A percentile compares a stretch with the other conserved stretches of the same genome.
These are phyloP conservation scores for Silurus aristotelis DNA, from an alignment of 2,797 vertebrate genomes.

Conservation along the genomic window DNA sequence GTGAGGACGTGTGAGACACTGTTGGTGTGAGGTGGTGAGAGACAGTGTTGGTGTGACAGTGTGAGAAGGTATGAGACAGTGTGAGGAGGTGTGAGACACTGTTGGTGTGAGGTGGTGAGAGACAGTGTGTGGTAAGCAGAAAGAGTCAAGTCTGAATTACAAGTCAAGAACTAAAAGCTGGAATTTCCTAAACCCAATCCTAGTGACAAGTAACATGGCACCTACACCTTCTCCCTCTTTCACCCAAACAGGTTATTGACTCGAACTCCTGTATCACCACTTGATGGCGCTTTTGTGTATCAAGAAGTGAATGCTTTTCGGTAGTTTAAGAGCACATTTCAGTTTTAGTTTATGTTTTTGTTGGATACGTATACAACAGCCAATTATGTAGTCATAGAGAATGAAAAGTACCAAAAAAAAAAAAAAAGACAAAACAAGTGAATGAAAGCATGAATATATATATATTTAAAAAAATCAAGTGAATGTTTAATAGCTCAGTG, in stretches of 20 bases:
- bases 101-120: too few species aligned
- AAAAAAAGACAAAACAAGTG: neutral
- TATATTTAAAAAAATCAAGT: neutral
- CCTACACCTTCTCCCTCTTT: too few species aligned
- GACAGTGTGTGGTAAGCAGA: neutral
- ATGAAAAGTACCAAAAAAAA: neutral
- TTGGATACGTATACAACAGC: neutral
- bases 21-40: too few species aligned
- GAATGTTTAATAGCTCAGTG: neutral
- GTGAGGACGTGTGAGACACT: too few species aligned
- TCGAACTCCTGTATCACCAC: neutral
- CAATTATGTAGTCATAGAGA: neutral
- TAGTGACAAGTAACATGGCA: neutral
- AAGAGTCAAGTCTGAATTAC: neutral
- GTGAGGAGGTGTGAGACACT: too few species aligned
- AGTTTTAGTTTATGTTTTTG: neutral
- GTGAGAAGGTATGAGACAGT: too few species aligned
- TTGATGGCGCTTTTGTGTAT: slow-evolving; percentile 16
- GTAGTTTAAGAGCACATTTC: neutral
- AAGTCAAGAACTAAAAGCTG: too few species aligned
- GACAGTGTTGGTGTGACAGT: too few species aligned
- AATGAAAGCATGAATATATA: neutral
- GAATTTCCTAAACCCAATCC: neutral
- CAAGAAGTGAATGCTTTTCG: neutral
- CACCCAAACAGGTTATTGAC: neutral